Percentiles rank a stretch among this genome's conserved stretches.
Conservation (phyloP, 2,888 invertebrate species). For the Coecobrya sp. region DNA sequence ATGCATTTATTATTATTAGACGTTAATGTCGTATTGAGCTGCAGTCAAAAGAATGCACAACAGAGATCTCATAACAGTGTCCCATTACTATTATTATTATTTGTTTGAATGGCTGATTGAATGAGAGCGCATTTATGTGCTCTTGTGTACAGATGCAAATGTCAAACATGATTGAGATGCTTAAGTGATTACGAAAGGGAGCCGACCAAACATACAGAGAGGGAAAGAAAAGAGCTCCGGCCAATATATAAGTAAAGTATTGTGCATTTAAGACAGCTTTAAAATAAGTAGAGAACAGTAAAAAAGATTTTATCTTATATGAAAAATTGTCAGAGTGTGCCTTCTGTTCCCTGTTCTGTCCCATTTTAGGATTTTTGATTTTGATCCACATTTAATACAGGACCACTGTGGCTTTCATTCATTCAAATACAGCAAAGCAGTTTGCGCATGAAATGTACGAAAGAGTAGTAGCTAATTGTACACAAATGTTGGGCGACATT, state of each 20-base stretch:
- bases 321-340: slow-evolving; percentile 86
- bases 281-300: slow-evolving; percentile 60
- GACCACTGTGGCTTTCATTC: background rate
- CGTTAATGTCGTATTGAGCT: slow-evolving; percentile 61
- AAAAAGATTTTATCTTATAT: slow-evolving; percentile 85
- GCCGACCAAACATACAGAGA: slow-evolving; percentile 75
- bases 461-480: background rate
- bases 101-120: slow-evolving; percentile 76
- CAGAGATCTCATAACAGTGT: slow-evolving; percentile 64
- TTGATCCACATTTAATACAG: slow-evolving; percentile 78
- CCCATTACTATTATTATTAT: slow-evolving; percentile 73
- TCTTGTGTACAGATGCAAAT: slow-evolving; percentile 84
- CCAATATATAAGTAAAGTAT: slow-evolving; percentile 52
- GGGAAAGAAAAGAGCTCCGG: slow-evolving; percentile 52
- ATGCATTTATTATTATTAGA: slow-evolving; percentile 73
- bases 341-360: slow-evolving; percentile 82
- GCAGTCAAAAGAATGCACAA: slow-evolving; percentile 47
- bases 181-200: slow-evolving; percentile 85
- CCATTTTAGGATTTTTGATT: slow-evolving; percentile 73
- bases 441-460: background rate
- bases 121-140: slow-evolving; percentile 78
- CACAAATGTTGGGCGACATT: slow-evolving; percentile 27
- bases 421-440: background rate
- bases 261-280: slow-evolving; percentile 77
- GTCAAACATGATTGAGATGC: slow-evolving; percentile 86